These are phyloP conservation scores for Vidua chalybeata DNA, from an alignment of 2,113 vertebrate genomes.

Conservation along the genomic window DNA sequence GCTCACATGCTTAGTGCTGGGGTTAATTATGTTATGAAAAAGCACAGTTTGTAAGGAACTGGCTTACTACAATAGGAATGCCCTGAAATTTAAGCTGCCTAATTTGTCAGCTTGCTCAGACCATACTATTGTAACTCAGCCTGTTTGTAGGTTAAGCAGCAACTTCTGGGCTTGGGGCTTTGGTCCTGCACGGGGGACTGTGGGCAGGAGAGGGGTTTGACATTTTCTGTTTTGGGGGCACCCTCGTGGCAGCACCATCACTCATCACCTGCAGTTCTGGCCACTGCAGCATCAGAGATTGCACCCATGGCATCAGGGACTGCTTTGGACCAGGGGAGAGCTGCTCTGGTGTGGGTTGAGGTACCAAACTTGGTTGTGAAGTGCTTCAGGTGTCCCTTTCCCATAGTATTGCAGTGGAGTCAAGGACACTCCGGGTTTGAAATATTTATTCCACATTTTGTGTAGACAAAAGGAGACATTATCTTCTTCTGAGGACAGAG, in stretches of 20 bases:
- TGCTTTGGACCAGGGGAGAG: background rate
- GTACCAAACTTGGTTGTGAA: background rate
- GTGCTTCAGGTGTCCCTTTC: background rate
- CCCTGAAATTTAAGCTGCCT: conserved; percentile 37
- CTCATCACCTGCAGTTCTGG: no score
- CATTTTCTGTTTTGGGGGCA: accelerated
- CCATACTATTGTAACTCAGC: accelerated
- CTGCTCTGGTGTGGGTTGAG: accelerated
- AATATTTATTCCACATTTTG: background rate
- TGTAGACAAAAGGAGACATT: background rate
- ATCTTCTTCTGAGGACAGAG: background rate
- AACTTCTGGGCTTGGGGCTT: background rate
- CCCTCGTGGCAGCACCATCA: accelerated
- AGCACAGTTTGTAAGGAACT: background rate
- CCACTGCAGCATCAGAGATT: accelerated
- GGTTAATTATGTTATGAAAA: conserved; percentile 50
- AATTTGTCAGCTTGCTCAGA: background rate
- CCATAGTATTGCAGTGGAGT: background rate
- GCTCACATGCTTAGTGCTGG: background rate
- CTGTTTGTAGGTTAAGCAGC: background rate
- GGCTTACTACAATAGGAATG: background rate
- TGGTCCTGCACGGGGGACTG: accelerated
- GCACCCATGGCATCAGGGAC: accelerated
- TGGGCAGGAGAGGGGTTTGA: background rate
- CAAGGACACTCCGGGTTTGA: accelerated